A percentile compares a stretch with the other conserved stretches of the same genome.
These are phyloP conservation scores for Zosterops pallidus DNA, from an alignment of 2,113 vertebrate species.

Conservation along the genomic window DNA sequence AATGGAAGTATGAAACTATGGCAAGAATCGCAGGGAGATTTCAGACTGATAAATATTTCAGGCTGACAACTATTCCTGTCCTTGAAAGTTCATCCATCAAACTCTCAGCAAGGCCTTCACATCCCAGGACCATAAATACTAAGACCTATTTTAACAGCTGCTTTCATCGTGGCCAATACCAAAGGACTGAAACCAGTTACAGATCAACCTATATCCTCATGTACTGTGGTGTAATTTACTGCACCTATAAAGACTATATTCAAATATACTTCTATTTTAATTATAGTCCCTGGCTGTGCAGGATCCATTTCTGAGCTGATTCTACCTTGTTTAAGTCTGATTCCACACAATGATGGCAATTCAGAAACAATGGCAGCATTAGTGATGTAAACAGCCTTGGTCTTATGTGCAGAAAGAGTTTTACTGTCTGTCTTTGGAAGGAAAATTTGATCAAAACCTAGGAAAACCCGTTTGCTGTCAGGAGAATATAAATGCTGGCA, in stretches of 20 bases:
- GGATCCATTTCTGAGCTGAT: neutral
- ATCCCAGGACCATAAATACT: slow-evolving; percentile 59
- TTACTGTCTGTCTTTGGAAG: neutral
- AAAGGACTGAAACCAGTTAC: neutral
- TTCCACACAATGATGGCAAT: neutral
- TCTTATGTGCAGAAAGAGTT: neutral
- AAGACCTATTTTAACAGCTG: slow-evolving; percentile 38
- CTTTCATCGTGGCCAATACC: neutral
- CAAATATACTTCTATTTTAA: neutral
- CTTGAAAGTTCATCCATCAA: slow-evolving; percentile 66
- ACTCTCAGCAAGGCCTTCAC: slow-evolving; percentile 54
- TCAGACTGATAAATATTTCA: slow-evolving; percentile 67
- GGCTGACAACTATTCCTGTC: slow-evolving; percentile 63
- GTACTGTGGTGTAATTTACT: neutral
- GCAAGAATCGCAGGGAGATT: neutral
- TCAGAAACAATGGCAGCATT: neutral
- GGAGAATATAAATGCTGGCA: neutral
- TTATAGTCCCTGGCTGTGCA: neutral
- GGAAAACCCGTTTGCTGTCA: neutral
- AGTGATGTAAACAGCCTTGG: neutral
- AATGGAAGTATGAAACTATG: neutral
- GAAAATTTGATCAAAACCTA: neutral
- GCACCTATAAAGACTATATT: slow-evolving; percentile 10
- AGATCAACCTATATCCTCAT: neutral
- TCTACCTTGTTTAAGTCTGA: neutral